Conservation (phyloP, 2,888 invertebrate species). For the Osmoderma eremita region DNA sequence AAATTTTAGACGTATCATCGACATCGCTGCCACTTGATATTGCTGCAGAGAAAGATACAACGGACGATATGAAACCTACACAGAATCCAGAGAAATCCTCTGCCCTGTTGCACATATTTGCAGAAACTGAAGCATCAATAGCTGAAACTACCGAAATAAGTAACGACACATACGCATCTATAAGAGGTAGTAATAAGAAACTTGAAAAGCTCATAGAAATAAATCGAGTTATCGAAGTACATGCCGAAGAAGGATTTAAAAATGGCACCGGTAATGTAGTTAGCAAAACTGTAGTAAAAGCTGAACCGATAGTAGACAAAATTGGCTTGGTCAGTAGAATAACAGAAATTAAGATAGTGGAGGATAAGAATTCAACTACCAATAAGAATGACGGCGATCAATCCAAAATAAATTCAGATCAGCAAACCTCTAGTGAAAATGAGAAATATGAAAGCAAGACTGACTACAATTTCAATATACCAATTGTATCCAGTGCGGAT, state of each 20-base stretch:
- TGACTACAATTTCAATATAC: slow-evolving; percentile 45
- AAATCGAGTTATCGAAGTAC: slow-evolving; percentile 75
- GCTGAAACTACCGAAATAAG: slow-evolving; percentile 43
- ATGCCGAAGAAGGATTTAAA: slow-evolving; percentile 71
- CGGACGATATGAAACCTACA: slow-evolving; percentile 56
- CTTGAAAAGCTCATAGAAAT: slow-evolving; percentile 74
- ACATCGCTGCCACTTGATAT: no score
- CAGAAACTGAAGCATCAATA: slow-evolving; percentile 56
- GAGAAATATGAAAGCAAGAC: slow-evolving; percentile 58
- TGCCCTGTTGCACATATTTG: slow-evolving; percentile 66
- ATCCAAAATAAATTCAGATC: slow-evolving; percentile 1
- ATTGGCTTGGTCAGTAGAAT: slow-evolving; percentile 75
- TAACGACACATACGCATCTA: slow-evolving; percentile 54
- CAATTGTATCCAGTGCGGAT: slow-evolving; percentile 26
- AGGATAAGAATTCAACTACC: slow-evolving; percentile 58
- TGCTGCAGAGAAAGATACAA: slow-evolving; percentile 57
- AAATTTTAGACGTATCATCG: no score
- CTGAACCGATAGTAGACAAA: slow-evolving; percentile 71
- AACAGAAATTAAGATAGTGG: slow-evolving; percentile 75
- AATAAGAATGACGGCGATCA: no score
- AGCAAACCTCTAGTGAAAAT: slow-evolving; percentile 26
- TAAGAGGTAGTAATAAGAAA: slow-evolving; percentile 60
- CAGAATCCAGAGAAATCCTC: slow-evolving; percentile 52
- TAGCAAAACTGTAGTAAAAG: slow-evolving; percentile 69
- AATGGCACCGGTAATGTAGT: slow-evolving; percentile 64